Evolutionary conservation across 1,140 invertebrate species (phyloP), one percentile per base, ranked within the genome.

Genomic region (Olivierus martensii): DNA sequence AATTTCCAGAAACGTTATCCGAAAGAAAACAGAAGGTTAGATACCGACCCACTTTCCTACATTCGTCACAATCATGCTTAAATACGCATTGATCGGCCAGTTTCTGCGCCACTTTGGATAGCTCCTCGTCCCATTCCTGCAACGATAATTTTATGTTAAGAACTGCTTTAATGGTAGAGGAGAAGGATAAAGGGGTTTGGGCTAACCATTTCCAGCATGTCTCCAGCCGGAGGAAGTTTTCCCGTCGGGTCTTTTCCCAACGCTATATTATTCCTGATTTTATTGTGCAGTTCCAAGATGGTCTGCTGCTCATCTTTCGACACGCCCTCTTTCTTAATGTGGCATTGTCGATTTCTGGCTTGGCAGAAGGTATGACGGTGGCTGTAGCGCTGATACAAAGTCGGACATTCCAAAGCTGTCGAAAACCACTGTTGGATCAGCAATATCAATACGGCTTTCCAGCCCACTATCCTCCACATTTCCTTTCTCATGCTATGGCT

Each of bases 81-180:
- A 58, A 62, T 15, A 15, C 43, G 28, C 61, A 62, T 34, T 58
- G 61, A 44, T 61, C 45, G 10, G 58, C 60, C 38, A 58, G 52
- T 14, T 41, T 48, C 37, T 62, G 61, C 2, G 61, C 61, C 2
- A 61, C 51, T 11, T 48, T 43, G 14, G 61, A 60, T 36, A 62
- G 49, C 42, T 62, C 61, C 11, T 49, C 37, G 52, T 62, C 61
- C 60, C 60, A 62, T 38, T 57, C 45, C 56, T 58, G 34, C 4
- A 11, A 34, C 2, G 3, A 43, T 35, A 9, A 18, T 7, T 3
- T 15, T 6, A 3, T 43, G 3, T 21, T 28, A 28, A 28, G 28
- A 28, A n/a, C n/a, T n/a, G n/a, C n/a, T n/a, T n/a, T n/a, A n/a
- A n/a, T n/a, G n/a, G n/a, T n/a, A n/a, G n/a, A n/a, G n/a, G n/a